Evolutionary conservation across 2,113 vertebrate species (phyloP), one percentile per base, ranked within the genome.

Genomic region (Psilopsiagon aurifrons): DNA sequence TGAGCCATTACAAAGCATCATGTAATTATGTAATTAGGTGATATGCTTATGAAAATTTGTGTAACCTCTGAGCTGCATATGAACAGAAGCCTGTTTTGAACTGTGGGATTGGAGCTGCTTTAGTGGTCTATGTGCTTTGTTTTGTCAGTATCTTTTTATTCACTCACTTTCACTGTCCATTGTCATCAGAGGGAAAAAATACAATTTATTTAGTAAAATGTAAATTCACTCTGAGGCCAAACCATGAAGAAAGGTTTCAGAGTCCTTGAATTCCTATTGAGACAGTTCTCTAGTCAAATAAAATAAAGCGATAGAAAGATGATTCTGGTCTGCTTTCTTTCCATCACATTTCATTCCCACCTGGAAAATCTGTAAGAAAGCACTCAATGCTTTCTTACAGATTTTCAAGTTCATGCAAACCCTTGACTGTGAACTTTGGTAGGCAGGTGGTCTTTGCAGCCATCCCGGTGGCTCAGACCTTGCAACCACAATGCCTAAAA

Each of bases 11-110:
- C 64, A 82, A 85, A 90, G 68, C 83, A 85, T 96, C 87, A 64
- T 86, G 83, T 95, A 93, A 95, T 92, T 89, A 94, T 76, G 83
- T 71, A 91, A 92, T 95, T 70, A 83, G 81, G 89, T 94, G 73
- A 89, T 88, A 82, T 76, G 46, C 59, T 73, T 17, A 52, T 23
- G 41, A 59, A 90, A 88, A 86, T 89, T 55, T 71, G 57, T 73
- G 75, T 43, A 46, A 90, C 85, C 22, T 95, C 70, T 55, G 74
- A 90, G 63, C 70, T 76, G 59, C 79, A 52, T 37, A 11, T 9
- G 74, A 93, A n/a, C 41, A 88, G 63, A 60, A 14, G 1, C 33
- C 39, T 2, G 0, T n/a, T 86, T 29, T 47, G 33, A 79, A 47
- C 57, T 16, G 22, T 7, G 44, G 41, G 10, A 52, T 17, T 13